These are phyloP conservation scores for Callorhinus ursinus DNA, from an alignment of 2,113 vertebrate species.

Conservation along the genomic window DNA sequence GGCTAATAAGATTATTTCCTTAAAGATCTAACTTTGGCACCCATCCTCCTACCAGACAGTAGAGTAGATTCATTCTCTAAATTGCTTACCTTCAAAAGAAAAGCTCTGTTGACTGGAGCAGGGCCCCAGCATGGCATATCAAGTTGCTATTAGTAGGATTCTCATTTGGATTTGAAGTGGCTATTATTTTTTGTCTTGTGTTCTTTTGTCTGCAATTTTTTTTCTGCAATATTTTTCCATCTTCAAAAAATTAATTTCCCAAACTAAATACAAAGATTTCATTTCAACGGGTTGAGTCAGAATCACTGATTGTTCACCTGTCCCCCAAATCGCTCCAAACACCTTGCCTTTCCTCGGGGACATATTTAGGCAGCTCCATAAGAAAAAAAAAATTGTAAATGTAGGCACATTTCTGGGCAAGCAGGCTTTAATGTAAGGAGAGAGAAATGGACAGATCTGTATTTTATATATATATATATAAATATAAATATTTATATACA, in stretches of 20 bases:
- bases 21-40: slow-evolving; percentile 76
- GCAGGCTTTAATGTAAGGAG: slow-evolving; percentile 7
- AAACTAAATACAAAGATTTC: slow-evolving; percentile 21
- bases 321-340: background rate
- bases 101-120: background rate
- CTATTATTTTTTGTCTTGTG: slow-evolving; percentile 34
- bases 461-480: background rate
- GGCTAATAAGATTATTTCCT: slow-evolving; percentile 79
- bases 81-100: slow-evolving; percentile 67
- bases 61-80: slow-evolving; percentile 50
- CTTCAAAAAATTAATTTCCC: slow-evolving; percentile 39
- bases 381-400: background rate
- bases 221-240: background rate
- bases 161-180: slow-evolving; percentile 50
- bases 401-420: slow-evolving; percentile 16
- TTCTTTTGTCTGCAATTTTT: background rate
- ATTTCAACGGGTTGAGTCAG: background rate
- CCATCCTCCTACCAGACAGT: slow-evolving; percentile 59
- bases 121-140: background rate
- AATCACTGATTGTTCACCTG: background rate
- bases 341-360: background rate
- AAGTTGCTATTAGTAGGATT: background rate
- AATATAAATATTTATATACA: too few species aligned
- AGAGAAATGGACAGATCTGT: slow-evolving; percentile 39
- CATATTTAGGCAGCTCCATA: background rate